phyloP scores from a whole-genome alignment of 1,140 invertebrate species.

The Zophobas atratus region DNA sequence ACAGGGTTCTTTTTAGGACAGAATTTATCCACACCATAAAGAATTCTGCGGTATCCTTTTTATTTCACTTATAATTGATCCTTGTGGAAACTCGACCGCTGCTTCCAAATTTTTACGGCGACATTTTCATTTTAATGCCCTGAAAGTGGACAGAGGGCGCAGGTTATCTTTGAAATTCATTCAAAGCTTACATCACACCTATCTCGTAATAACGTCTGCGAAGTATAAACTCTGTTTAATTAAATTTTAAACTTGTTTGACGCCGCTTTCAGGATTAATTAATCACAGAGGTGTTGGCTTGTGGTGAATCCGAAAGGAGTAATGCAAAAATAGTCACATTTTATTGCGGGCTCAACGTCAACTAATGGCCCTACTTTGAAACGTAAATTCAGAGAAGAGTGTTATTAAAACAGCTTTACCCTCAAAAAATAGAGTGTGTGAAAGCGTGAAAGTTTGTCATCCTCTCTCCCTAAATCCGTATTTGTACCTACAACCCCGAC shows the following conservation, averaged over 20 bases:
- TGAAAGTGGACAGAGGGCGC: background rate
- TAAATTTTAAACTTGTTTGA: slow-evolving; percentile 18
- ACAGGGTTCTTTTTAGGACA: slow-evolving; percentile 11
- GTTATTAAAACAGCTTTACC: background rate
- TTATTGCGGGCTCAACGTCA: no score
- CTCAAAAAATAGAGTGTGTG: no score
- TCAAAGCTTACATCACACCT: slow-evolving; percentile 20
- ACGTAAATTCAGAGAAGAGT: no score
- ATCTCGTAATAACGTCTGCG: background rate
- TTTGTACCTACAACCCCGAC: background rate
- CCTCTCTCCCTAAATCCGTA: no score
- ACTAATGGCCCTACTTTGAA: no score
- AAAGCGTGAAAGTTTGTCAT: no score
- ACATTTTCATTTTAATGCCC: background rate
- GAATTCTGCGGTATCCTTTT: slow-evolving; percentile 17
- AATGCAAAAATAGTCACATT: no score
- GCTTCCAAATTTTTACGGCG: slow-evolving; percentile 8
- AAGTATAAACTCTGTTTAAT: slow-evolving; percentile 8
- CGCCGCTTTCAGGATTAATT: slow-evolving; percentile 23
- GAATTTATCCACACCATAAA: background rate
- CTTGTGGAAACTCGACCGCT: slow-evolving; percentile 21
- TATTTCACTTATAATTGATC: slow-evolving; percentile 36
- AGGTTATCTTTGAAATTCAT: slow-evolving; percentile 23
- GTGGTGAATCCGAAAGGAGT: background rate
- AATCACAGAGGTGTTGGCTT: background rate